These are phyloP conservation scores for Takifugu rubripes DNA, from an alignment of 2,797 vertebrate species.

Conservation along the genomic window DNA sequence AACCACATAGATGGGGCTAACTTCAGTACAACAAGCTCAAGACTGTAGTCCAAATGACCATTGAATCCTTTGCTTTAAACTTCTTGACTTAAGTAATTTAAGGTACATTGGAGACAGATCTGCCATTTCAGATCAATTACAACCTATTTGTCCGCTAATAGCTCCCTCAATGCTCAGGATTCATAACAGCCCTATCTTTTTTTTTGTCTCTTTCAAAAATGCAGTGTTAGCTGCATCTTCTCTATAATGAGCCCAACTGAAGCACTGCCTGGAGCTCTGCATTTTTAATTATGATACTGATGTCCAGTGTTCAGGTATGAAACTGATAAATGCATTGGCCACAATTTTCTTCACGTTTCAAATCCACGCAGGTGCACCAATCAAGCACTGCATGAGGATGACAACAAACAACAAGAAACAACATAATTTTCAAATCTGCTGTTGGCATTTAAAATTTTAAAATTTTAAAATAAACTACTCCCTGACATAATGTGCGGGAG, in stretches of 20 bases:
- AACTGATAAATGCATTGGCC: neutral
- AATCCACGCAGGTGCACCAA: too few relatives aligned
- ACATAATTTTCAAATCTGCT: too few relatives aligned
- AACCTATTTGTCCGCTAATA: neutral
- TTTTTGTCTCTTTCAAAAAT: neutral
- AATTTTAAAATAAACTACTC: too few relatives aligned
- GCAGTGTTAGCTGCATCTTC: neutral
- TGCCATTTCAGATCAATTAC: neutral
- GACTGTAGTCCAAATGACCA: neutral
- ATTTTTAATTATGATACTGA: slow-evolving; percentile 6
- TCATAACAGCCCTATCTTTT: neutral
- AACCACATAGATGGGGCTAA: neutral
- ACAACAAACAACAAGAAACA: too few relatives aligned
- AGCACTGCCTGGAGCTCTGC: slow-evolving; percentile 1
- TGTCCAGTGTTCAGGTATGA: slow-evolving; percentile 1
- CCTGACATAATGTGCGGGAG: too few relatives aligned
- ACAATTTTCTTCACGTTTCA: neutral
- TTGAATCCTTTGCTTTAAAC: neutral
- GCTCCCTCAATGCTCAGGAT: neutral
- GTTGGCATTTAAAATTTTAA: too few relatives aligned
- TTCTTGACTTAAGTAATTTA: neutral
- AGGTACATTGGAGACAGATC: neutral
- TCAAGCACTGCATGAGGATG: too few relatives aligned
- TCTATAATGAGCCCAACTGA: neutral
- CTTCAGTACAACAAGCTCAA: neutral